Evolutionary conservation across 2,888 invertebrate species (phyloP).

Genomic region (Ormyrus labotus): DNA sequence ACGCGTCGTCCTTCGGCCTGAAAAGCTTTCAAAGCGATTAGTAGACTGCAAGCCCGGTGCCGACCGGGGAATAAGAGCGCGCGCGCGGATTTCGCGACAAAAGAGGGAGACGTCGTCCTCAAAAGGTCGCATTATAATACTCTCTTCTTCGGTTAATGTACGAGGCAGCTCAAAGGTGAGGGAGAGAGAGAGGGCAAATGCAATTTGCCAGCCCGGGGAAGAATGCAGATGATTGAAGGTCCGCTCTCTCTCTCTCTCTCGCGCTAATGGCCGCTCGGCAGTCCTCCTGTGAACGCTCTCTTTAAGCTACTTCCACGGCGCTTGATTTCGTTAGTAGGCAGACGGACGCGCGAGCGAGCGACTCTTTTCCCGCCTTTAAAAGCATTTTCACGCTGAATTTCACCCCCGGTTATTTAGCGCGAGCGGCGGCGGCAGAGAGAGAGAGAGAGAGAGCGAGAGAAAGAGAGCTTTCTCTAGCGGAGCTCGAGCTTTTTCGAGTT

Average conservation of each 20-base stretch:
- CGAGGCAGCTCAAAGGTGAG: conserved; percentile 46
- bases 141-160: conserved; percentile 23
- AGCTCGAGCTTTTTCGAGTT: not conserved
- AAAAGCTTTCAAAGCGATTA: conserved; percentile 55
- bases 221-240: conserved; percentile 52
- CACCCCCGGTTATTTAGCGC: conserved; percentile 35
- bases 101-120: conserved; percentile 1
- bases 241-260: not conserved
- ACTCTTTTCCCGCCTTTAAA: conserved; percentile 49
- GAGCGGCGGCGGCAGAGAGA: not conserved
- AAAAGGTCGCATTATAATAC: conserved; percentile 36
- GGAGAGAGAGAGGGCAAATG: conserved; percentile 44
- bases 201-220: conserved; percentile 51
- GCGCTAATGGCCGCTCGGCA: conserved; percentile 30
- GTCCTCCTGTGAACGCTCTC: conserved; percentile 31
- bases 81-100: conserved; percentile 18
- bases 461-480: too few relatives aligned
- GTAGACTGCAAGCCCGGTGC: not conserved
- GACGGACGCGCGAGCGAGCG: not conserved
- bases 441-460: too few relatives aligned
- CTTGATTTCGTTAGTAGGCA: conserved; percentile 51
- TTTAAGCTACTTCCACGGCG: conserved; percentile 49
- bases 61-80: conserved; percentile 10
- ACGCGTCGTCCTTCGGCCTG: conserved; percentile 40
- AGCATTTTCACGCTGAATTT: conserved; percentile 54